Evolutionary conservation across 2,888 invertebrate genomes (phyloP), one percentile per base, ranked within the genome.

Genomic region (Amiota communis): DNA sequence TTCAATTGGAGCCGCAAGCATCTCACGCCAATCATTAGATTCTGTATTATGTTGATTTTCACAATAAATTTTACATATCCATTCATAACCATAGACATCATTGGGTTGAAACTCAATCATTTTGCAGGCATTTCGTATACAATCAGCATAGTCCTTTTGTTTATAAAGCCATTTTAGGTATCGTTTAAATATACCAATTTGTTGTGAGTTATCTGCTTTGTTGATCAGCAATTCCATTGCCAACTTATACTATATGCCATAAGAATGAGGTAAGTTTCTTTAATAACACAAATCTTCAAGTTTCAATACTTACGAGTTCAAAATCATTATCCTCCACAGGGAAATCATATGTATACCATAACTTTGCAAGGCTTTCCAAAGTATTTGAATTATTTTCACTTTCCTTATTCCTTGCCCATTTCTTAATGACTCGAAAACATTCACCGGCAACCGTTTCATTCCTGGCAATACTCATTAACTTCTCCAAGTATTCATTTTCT

Each of bases 41-140:
- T 74, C 48, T 6, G 65, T 9, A 13, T 83, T 72, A 0, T 76
- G 75, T 57, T 85, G 79, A 49, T 86, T 83, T 81, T 93, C 92
- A 74, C 91, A 91, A 82, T 91, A 93, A 1, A 91, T 89, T 78
- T 91, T 92, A 81, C 93, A 93, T 73, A 93, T 91, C 92, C 93
- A 93, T 85, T 93, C 92, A 73, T 92, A 88, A 0, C 92, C 90
- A 78, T 90, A 91, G 20, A 88, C 84, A 79, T 92, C 91, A 1
- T 89, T 87, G 4, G 91, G 90, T 83, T 91, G 92, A 8, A 90
- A 77, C 46, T 84, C 81, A 65, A 90, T 89, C 91, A 93, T 91
- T 73, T 90, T 86, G 73, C 88, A 85, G 15, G 92, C 91, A 77
- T 90, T 85, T 59, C 88, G 81, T 53, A 92, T 77, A 70, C 92